Conservation (phyloP, 1,140 invertebrate species). For the Drosophila baimaii region DNA sequence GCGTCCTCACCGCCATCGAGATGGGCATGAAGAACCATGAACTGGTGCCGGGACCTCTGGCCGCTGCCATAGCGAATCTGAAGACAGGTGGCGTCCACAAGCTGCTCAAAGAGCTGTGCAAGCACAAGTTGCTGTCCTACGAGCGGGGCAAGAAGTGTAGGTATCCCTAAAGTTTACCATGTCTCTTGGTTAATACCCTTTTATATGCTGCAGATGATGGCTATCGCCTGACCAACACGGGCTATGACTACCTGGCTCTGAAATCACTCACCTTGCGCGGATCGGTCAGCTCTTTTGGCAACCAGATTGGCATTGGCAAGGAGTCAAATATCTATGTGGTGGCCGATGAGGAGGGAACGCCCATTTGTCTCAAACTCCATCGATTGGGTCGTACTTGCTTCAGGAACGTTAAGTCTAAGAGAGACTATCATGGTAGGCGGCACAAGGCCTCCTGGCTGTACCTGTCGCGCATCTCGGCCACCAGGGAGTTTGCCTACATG, state of each 20-base stretch:
- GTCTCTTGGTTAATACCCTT: background rate
- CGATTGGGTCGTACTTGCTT: slow-evolving; percentile 97
- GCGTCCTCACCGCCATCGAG: slow-evolving; percentile 97
- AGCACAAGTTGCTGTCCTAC: slow-evolving; percentile 94
- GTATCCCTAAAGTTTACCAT: slow-evolving; percentile 62
- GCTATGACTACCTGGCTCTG: slow-evolving; percentile 98
- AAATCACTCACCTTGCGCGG: slow-evolving; percentile 93
- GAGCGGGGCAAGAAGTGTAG: slow-evolving; percentile 97
- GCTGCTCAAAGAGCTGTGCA: slow-evolving; percentile 94
- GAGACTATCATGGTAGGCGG: slow-evolving; percentile 97
- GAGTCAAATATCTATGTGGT: slow-evolving; percentile 98
- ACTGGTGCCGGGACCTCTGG: slow-evolving; percentile 94
- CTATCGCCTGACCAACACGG: slow-evolving; percentile 96
- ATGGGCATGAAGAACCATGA: slow-evolving; percentile 99
- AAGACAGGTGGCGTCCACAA: slow-evolving; percentile 97
- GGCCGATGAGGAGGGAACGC: slow-evolving; percentile 90
- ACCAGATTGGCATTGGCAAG: slow-evolving; percentile 99
- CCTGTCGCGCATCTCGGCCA: slow-evolving; percentile 97
- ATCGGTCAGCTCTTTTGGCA: slow-evolving; percentile 95
- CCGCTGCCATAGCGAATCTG: slow-evolving; percentile 97
- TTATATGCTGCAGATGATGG: slow-evolving; percentile 91
- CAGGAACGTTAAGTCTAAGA: slow-evolving; percentile 97
- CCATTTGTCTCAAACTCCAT: slow-evolving; percentile 96
- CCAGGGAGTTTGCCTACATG: slow-evolving; percentile 99
- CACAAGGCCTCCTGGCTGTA: slow-evolving; percentile 98